These are phyloP conservation scores for Cossypha heuglini DNA, from an alignment of 2,797 vertebrate genomes.

Conservation along the genomic window DNA sequence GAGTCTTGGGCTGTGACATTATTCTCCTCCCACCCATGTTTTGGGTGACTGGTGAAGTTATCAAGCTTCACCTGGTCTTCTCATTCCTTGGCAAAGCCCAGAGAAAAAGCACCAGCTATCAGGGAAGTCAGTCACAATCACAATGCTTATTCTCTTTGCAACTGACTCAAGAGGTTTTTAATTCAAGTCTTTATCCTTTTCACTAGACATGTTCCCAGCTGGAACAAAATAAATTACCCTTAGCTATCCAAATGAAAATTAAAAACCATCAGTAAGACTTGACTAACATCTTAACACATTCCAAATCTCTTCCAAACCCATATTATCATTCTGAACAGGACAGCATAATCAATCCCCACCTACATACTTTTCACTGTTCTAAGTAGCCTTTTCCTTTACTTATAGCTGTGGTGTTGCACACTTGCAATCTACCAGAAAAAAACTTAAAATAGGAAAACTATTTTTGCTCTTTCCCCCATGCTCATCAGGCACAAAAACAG, in stretches of 20 bases:
- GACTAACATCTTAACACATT: background rate
- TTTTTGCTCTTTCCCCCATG: background rate
- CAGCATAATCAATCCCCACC: background rate
- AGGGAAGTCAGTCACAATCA: background rate
- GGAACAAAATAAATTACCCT: slow-evolving; percentile 10
- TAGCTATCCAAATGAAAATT: slow-evolving; percentile 27
- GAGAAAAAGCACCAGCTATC: background rate
- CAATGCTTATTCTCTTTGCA: background rate
- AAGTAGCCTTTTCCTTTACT: background rate
- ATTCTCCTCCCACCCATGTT: background rate
- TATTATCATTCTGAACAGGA: background rate
- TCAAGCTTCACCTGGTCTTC: background rate
- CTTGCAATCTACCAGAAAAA: background rate
- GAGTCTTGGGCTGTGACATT: background rate
- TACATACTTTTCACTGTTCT: background rate
- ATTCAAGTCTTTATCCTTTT: slow-evolving; percentile 12
- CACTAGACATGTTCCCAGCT: background rate
- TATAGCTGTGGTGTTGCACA: background rate
- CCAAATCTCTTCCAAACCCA: background rate
- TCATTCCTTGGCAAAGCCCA: background rate
- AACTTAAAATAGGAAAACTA: background rate
- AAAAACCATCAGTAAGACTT: background rate
- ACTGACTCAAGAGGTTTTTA: background rate
- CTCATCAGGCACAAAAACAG: background rate
- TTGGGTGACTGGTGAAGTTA: background rate